phyloP scores from a whole-genome alignment of 1,140 invertebrate species.

The Spodoptera litura region DNA sequence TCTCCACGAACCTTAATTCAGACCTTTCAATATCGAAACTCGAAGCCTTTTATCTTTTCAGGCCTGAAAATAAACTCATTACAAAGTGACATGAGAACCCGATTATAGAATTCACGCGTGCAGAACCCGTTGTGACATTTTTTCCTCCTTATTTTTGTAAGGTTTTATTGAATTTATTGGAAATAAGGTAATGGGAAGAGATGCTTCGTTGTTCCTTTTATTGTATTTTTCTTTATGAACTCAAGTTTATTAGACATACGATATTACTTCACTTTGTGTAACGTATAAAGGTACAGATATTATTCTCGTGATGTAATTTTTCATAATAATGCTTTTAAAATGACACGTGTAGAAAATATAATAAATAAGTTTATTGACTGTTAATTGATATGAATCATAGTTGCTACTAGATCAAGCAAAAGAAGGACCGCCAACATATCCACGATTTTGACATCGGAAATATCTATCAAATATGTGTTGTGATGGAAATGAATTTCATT shows the following conservation, averaged over 20 bases:
- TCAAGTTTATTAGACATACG: neutral
- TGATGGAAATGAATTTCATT: too few species aligned
- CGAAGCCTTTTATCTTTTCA: slow-evolving; percentile 42
- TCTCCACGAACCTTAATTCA: slow-evolving; percentile 24
- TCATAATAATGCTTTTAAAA: too few species aligned
- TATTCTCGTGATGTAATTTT: too few species aligned
- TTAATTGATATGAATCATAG: too few species aligned
- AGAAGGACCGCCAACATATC: too few species aligned
- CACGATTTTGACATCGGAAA: too few species aligned
- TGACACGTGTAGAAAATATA: too few species aligned
- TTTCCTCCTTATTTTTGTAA: slow-evolving; percentile 22
- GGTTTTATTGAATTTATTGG: slow-evolving; percentile 34
- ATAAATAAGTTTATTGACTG: too few species aligned
- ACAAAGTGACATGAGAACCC: slow-evolving; percentile 41
- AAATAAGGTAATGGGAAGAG: slow-evolving; percentile 20
- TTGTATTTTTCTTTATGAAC: slow-evolving; percentile 11
- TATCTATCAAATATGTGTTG: too few species aligned
- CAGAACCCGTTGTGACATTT: slow-evolving; percentile 19
- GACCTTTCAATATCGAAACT: slow-evolving; percentile 38
- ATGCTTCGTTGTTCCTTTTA: slow-evolving; percentile 11
- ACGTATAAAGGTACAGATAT: too few species aligned
- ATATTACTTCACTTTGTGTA: neutral
- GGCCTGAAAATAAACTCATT: slow-evolving; percentile 41
- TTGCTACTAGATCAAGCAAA: too few species aligned
- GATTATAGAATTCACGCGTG: slow-evolving; percentile 37